Base-by-base conservation (phyloP, 2,797 vertebrate genomes). In the Eulemur mongoz region DNA sequence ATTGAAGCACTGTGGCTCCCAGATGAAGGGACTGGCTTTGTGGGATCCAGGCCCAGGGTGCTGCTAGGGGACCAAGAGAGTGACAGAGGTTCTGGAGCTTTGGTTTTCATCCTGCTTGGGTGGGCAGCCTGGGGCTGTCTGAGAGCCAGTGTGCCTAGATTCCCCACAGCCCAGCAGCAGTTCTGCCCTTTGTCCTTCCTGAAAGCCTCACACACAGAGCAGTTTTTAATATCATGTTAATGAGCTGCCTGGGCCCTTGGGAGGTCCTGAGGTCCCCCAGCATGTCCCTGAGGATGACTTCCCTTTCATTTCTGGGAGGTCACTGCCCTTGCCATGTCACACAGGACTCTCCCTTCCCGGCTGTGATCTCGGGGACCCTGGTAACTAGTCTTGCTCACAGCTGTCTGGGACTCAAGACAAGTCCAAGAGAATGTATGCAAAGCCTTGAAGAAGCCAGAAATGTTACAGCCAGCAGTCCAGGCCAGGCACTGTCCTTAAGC, bases 1-100 rank as follows among this genome's bases (percentile, higher is more conserved):
- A 96, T 82, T 88, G 61, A 96, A 97, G 91, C 92, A 89, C 13
- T 50, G 52, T 93, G 92, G 30, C 30, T 43, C 73, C 90, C 57
- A 35, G 18, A 57, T 70, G 70, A 52, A 85, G 91, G 75, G 52
- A 32, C 69, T 43, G 13, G 59, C 59, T 93, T 73, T n/a, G 50
- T 75, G 65, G 69, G 81, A 73, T 80, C 50, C 38, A 38, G n/a
- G 73, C 69, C 82, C 22, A 80, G 35, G 32, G 15, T 65, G 5
- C 83, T 43, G 61, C 50, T 40, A 63, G 88, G 45, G 63, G 40
- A 61, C 48, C 54, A 38, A 2, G 4, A 63, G 73, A 78, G 59
- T 14, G 38, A 91, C 65, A 23, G 79, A 48, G 20, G 72, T 67
- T 82, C 35, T 4, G 45, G 52, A 9, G 76, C 83, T 79, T 92